These are phyloP conservation scores for Nymphalis io DNA, from an alignment of 1,140 invertebrate genomes.

Conservation along the genomic window DNA sequence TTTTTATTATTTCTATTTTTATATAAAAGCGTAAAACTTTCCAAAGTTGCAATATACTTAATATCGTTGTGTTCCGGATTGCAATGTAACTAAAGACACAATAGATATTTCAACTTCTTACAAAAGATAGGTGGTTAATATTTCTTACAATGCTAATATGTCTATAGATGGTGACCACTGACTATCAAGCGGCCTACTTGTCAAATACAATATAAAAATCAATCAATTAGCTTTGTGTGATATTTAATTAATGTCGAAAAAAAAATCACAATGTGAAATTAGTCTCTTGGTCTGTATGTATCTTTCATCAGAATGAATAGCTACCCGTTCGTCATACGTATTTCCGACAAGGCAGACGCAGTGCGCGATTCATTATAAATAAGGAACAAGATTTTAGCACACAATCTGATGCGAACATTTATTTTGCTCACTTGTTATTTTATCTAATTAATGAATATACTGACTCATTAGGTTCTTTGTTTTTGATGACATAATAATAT, in stretches of 20 bases:
- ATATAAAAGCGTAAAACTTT: too few species aligned
- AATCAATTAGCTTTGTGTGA: background rate
- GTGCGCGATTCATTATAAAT: constrained; percentile 51
- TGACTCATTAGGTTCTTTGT: background rate
- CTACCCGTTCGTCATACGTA: constrained; percentile 52
- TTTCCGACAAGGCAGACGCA: constrained; percentile 47
- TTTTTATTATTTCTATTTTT: too few species aligned
- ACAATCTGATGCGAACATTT: constrained; percentile 27
- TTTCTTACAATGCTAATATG: too few species aligned
- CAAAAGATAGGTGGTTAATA: too few species aligned
- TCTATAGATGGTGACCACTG: too few species aligned
- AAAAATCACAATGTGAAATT: background rate
- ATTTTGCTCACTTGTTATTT: constrained; percentile 24
- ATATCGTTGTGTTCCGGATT: too few species aligned
- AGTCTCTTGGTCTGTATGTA: background rate
- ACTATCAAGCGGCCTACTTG: too few species aligned
- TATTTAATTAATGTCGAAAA: constrained; percentile 5
- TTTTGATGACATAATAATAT: background rate
- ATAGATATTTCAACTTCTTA: too few species aligned
- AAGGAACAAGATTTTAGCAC: constrained; percentile 28
- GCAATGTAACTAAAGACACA: too few species aligned
- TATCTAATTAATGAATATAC: constrained; percentile 21
- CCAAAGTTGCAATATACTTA: too few species aligned
- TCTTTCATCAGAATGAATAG: constrained; percentile 27
- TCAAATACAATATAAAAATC: too few species aligned